Conservation (phyloP, 1,140 invertebrate genomes). For the Plodia interpunctella region DNA sequence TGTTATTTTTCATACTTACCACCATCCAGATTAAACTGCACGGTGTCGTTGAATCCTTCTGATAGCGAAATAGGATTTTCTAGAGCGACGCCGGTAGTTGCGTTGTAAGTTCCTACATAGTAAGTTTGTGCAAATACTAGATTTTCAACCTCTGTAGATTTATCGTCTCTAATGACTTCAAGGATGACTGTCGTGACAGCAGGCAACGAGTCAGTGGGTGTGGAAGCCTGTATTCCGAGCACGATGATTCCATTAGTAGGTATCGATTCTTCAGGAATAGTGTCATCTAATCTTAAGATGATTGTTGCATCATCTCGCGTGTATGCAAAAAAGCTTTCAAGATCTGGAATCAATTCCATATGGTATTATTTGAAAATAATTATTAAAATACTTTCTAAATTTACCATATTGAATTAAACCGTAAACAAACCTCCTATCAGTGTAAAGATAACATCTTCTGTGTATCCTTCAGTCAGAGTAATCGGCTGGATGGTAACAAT, state of each 20-base stretch:
- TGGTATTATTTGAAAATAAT: too few species aligned
- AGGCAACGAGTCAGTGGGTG: slow-evolving; percentile 18
- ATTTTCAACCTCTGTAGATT: neutral
- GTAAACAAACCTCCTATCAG: slow-evolving; percentile 19
- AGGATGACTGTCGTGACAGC: slow-evolving; percentile 28
- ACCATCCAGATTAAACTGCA: slow-evolving; percentile 16
- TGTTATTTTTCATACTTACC: slow-evolving; percentile 3
- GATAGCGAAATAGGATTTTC: slow-evolving; percentile 13
- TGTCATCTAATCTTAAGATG: slow-evolving; percentile 12
- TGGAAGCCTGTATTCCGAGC: slow-evolving; percentile 31
- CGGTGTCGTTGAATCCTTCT: slow-evolving; percentile 15
- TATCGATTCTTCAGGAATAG: slow-evolving; percentile 26
- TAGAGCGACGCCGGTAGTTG: slow-evolving; percentile 15
- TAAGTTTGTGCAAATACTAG: slow-evolving; percentile 21
- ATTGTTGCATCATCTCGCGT: slow-evolving; percentile 16
- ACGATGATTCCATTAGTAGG: slow-evolving; percentile 27
- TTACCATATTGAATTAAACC: neutral
- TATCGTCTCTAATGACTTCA: slow-evolving; percentile 13
- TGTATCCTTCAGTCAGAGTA: slow-evolving; percentile 13
- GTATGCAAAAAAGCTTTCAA: slow-evolving; percentile 18
- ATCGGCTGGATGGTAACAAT: slow-evolving; percentile 6
- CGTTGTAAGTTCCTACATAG: slow-evolving; percentile 30
- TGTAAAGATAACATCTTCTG: slow-evolving; percentile 18
- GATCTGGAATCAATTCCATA: slow-evolving; percentile 16
- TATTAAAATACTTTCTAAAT: too few species aligned